Evolutionary conservation across 1,140 invertebrate genomes (phyloP).

Genomic region (Sipha flava): DNA sequence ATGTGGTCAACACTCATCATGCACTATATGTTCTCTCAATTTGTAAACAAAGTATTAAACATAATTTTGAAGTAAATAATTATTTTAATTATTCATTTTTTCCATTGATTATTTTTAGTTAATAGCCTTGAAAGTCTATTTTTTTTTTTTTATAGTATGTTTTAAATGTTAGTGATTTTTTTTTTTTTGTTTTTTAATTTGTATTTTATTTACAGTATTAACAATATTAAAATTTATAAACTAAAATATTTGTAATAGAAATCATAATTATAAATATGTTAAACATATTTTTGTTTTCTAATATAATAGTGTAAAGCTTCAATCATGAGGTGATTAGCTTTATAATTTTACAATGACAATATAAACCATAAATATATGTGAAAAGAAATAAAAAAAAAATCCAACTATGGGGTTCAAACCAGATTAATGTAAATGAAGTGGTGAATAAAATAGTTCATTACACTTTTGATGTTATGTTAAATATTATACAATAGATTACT

Average conservation of each 20-base stretch:
- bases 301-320: no score
- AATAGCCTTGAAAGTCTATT: no score
- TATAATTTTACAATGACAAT: no score
- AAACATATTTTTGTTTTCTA: no score
- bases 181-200: neutral
- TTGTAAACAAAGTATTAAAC: slow-evolving; percentile 40
- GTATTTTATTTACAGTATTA: neutral
- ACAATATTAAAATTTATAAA: neutral
- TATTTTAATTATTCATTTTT: neutral
- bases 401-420: no score
- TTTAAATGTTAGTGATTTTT: neutral
- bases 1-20: slow-evolving; percentile 46
- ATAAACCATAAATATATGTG: no score
- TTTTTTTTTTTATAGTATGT: neutral
- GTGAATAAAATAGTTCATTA: no score
- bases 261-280: neutral
- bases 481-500: no score
- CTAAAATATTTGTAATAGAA: neutral
- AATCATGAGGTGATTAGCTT: no score
- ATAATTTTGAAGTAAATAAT: neutral
- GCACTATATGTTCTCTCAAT: slow-evolving; percentile 50
- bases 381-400: no score
- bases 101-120: neutral
- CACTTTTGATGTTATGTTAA: no score
- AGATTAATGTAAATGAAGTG: no score